Evolutionary conservation across 2,888 invertebrate species (phyloP), one percentile per base, ranked within the genome.

Genomic region (Podotricha telesiphe): DNA sequence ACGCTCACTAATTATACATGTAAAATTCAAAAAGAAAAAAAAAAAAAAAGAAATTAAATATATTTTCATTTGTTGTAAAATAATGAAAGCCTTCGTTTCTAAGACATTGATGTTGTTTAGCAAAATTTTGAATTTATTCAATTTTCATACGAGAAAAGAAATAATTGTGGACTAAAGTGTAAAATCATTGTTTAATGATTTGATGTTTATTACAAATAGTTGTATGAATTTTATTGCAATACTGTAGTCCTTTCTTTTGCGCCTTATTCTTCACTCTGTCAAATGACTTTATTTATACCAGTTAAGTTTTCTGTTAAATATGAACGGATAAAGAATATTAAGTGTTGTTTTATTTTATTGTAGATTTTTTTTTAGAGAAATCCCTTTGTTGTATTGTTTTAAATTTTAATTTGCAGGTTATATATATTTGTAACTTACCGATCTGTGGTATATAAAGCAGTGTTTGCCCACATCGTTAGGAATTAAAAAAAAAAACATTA

Each of bases 241-340:
- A 65, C 65, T 61, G 28, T 61, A 11, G 53, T 47, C 42, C 37
- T 47, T 56, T 66, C 58, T 51, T 67, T 71, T 45, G 68, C 68
- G 68, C 70, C 59, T 68, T 64, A 69, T 70, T 66, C 65, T 72
- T 70, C 66, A 68, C 66, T 72, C 72, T 72, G 66, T 72, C 68
- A 72, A 72, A 70, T 70, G 65, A 65, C 68, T 70, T 73, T 73
- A 73, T 73, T 73, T 73, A 71, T 70, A 69, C 55, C 71, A 67
- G 71, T 73, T 73, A 73, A 62, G 70, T 73, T 73, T 71, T 68
- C 71, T 73, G 71, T 73, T 73, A 69, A 75, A 76, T 73, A 74
- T 70, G 72, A 74, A 74, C 69, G 67, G 73, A 76, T 73, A 71
- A 74, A 73, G 66, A 53, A 62, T 70, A 70, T 20, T 40, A 53